phyloP scores from a whole-genome alignment of 2,797 vertebrate genomes.

The Onychomys arenicola region DNA sequence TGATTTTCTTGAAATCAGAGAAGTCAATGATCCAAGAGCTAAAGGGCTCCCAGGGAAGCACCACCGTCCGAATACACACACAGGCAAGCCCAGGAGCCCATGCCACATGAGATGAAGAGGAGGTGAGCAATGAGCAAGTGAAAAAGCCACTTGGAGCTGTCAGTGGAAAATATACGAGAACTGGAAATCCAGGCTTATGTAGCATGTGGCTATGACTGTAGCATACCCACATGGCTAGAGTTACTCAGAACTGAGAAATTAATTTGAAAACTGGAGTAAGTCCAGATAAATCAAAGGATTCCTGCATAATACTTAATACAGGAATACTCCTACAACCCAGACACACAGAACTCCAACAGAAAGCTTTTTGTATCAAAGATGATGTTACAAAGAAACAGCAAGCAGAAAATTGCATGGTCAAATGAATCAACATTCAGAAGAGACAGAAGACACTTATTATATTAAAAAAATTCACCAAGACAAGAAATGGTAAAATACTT shows the following conservation, averaged over 20 bases:
- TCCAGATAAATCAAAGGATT: slow-evolving; percentile 11
- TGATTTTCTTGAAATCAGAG: not conserved
- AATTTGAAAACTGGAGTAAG: slow-evolving; percentile 49
- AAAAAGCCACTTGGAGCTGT: not conserved
- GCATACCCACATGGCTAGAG: not conserved
- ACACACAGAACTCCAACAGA: slow-evolving; percentile 6
- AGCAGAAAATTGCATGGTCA: not conserved
- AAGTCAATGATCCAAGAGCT: not conserved
- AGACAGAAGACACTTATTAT: not conserved
- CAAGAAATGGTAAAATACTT: not conserved
- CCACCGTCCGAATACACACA: not conserved
- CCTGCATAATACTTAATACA: not conserved
- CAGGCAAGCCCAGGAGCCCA: not conserved
- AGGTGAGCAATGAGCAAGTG: not conserved
- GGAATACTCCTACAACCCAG: not conserved
- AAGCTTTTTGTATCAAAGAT: slow-evolving; percentile 46
- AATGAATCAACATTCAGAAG: slow-evolving; percentile 38
- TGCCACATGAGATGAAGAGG: not conserved
- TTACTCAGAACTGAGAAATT: slow-evolving; percentile 50
- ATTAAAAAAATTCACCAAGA: not conserved
- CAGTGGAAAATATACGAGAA: slow-evolving; percentile 41
- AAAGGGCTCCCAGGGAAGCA: not conserved
- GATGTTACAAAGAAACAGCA: not conserved
- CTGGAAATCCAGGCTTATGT: slow-evolving; percentile 20
- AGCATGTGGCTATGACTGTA: not conserved